A percentile compares a stretch with the other conserved stretches of the same genome.
Evolutionary conservation across 2,888 invertebrate genomes (phyloP).

Genomic region (Zhengitettix transpicula): DNA sequence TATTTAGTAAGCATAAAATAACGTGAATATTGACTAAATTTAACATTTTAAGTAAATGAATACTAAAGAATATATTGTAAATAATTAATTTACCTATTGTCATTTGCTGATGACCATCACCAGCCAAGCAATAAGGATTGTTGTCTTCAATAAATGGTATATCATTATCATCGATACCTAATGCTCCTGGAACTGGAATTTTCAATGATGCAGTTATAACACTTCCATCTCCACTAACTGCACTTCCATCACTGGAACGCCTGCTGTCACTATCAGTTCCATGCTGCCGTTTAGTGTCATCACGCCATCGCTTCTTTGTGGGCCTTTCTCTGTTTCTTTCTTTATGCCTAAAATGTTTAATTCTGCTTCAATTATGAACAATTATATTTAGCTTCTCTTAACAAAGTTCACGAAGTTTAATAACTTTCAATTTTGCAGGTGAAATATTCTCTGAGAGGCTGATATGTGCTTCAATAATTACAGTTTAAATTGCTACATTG

Average conservation of each 20-base stretch:
- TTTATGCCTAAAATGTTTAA: constrained; percentile 22
- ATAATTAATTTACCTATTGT: constrained; percentile 20
- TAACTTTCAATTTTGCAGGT: too few species aligned
- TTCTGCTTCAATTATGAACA: too few species aligned
- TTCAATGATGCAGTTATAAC: constrained; percentile 67
- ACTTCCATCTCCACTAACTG: constrained; percentile 38
- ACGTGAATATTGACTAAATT: too few species aligned
- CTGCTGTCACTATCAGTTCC: constrained; percentile 22
- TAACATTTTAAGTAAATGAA: too few species aligned
- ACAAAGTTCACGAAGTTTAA: too few species aligned
- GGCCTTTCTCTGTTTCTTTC: constrained; percentile 26
- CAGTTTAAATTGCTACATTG: too few species aligned
- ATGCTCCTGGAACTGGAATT: constrained; percentile 40
- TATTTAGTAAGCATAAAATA: too few species aligned
- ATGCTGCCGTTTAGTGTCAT: constrained; percentile 16
- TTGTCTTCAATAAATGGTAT: constrained; percentile 51
- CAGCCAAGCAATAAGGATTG: constrained; percentile 12
- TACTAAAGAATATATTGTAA: not conserved
- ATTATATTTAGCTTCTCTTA: too few species aligned
- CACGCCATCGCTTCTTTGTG: constrained; percentile 32
- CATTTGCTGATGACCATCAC: constrained; percentile 22
- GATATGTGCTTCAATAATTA: too few species aligned
- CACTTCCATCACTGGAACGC: constrained; percentile 29
- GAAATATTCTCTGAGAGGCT: too few species aligned
- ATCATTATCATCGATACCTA: constrained; percentile 42